These are phyloP conservation scores for Cyanistes caeruleus DNA, from an alignment of 2,113 vertebrate genomes.

Conservation along the genomic window DNA sequence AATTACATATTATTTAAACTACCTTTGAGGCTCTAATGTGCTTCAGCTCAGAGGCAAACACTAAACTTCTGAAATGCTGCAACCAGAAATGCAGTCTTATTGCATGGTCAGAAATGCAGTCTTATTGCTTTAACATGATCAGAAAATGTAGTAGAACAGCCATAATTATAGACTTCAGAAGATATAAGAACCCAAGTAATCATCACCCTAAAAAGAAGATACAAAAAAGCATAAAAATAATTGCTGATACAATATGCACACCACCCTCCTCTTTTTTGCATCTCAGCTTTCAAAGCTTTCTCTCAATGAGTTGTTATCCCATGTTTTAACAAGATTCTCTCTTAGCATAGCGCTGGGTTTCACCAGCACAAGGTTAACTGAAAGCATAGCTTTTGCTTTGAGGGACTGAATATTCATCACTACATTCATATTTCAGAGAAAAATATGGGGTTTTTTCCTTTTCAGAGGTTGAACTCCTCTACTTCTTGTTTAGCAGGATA, in stretches of 20 bases:
- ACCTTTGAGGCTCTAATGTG: background rate
- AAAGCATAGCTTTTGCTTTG: background rate
- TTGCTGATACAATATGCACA: background rate
- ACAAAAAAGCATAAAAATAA: background rate
- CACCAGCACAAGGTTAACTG: background rate
- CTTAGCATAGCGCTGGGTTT: background rate
- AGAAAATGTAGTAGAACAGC: background rate
- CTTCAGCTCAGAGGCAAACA: background rate
- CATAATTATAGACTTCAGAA: background rate
- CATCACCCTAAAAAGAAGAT: background rate
- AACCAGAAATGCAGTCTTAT: background rate
- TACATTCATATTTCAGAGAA: background rate
- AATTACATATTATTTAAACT: background rate
- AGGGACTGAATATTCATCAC: background rate
- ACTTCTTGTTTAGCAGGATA: background rate
- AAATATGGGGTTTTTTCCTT: rapidly evolving
- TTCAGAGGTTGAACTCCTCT: background rate
- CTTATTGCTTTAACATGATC: background rate
- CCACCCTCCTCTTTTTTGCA: background rate
- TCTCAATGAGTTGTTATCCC: background rate
- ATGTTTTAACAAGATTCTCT: background rate
- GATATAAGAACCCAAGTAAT: background rate
- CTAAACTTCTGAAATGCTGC: background rate
- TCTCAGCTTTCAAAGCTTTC: background rate
- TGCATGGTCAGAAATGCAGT: background rate